Evolutionary conservation across 2,888 invertebrate genomes (phyloP).

Genomic region (Xestia sexstrigata): DNA sequence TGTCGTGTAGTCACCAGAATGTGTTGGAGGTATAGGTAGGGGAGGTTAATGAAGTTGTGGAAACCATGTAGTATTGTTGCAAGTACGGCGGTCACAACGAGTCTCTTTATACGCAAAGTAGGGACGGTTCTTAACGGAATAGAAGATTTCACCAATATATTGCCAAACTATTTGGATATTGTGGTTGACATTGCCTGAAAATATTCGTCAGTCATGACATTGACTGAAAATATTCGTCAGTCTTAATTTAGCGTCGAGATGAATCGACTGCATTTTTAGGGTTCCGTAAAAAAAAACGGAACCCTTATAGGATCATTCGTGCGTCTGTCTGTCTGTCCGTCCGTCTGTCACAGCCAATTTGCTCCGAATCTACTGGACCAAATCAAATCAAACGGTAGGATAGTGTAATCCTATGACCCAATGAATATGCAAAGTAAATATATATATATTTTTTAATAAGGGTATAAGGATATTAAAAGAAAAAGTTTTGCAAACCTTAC

Average conservation of each 20-base stretch:
- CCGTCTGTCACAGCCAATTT: too few species aligned
- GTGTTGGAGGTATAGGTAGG: constrained; percentile 15
- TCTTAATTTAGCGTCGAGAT: background rate
- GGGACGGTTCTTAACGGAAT: background rate
- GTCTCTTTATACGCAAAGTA: background rate
- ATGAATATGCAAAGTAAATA: too few species aligned
- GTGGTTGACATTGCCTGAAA: background rate
- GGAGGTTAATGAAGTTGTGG: constrained; percentile 32
- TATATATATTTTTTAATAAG: too few species aligned
- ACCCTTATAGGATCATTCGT: too few species aligned
- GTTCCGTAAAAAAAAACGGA: too few species aligned
- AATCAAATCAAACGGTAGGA: too few species aligned
- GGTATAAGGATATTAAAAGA: too few species aligned
- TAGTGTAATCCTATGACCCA: too few species aligned
- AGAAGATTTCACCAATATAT: background rate
- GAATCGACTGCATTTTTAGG: background rate
- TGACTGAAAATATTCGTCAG: background rate
- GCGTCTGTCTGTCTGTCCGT: too few species aligned
- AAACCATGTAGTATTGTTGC: constrained; percentile 2
- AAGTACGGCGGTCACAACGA: background rate
- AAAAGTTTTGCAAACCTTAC: too few species aligned
- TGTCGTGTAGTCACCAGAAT: constrained; percentile 14
- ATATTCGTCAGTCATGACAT: background rate
- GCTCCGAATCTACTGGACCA: too few species aligned
- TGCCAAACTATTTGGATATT: background rate